phyloP scores from a whole-genome alignment of 2,888 invertebrate species.

The Galerucella nymphaeae region DNA sequence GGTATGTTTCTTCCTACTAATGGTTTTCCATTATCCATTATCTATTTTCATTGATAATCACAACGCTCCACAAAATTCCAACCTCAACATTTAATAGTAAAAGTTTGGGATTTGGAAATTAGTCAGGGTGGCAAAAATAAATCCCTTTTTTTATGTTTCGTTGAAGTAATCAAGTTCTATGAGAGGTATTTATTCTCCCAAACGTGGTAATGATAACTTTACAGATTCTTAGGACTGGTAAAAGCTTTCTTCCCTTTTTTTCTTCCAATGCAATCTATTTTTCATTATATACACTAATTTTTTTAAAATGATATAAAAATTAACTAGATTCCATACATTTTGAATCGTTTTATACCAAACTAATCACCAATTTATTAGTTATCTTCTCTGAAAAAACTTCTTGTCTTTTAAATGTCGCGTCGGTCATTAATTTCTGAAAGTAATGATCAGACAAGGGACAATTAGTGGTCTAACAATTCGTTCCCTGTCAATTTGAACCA shows the following conservation, averaged over 20 bases:
- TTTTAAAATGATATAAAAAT: too few relatives aligned
- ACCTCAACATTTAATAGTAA: too few relatives aligned
- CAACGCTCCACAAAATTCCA: neutral
- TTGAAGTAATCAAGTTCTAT: too few relatives aligned
- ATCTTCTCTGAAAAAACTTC: conserved; percentile 13
- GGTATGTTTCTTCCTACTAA: neutral
- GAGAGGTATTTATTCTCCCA: too few relatives aligned
- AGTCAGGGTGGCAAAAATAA: too few relatives aligned
- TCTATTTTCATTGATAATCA: neutral
- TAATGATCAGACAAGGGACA: conserved; percentile 18
- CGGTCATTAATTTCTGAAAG: conserved; percentile 26
- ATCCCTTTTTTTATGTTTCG: too few relatives aligned
- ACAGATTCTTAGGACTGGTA: too few relatives aligned
- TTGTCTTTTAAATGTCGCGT: conserved; percentile 21
- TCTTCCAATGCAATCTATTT: too few relatives aligned
- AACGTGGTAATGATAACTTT: too few relatives aligned
- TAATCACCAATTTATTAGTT: conserved; percentile 16
- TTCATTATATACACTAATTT: too few relatives aligned
- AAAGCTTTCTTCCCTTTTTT: too few relatives aligned
- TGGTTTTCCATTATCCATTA: conserved; percentile 1
- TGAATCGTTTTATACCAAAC: conserved; percentile 2
- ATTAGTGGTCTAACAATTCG: conserved; percentile 28
- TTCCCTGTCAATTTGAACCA: conserved; percentile 27
- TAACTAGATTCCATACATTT: neutral
- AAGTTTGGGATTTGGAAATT: too few relatives aligned